phyloP scores from a whole-genome alignment of 2,888 invertebrate species.

The Pollenia labialis region DNA sequence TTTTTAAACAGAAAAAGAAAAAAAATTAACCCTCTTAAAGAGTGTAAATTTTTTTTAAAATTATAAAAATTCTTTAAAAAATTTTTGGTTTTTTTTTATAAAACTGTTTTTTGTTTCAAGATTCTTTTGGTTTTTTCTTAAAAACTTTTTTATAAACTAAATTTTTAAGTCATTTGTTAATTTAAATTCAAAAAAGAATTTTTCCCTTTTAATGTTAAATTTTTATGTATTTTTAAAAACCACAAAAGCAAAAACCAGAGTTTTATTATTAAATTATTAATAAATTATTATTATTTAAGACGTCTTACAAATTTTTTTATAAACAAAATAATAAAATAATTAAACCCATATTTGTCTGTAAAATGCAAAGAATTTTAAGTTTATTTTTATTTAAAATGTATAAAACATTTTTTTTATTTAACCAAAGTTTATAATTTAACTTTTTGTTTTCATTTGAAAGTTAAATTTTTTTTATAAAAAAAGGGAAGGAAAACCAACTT shows the following conservation, averaged over 20 bases:
- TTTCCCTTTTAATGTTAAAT: constrained; percentile 30
- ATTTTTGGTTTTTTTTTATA: constrained; percentile 8
- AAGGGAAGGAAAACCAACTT: neutral
- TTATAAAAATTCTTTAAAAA: constrained; percentile 4
- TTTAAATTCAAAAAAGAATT: neutral
- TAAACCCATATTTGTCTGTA: neutral
- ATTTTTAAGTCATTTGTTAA: constrained; percentile 22
- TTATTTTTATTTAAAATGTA: constrained; percentile 1
- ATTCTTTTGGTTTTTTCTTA: constrained; percentile 6
- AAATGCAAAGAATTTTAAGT: neutral
- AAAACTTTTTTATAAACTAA: constrained; percentile 3
- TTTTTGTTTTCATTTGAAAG: constrained; percentile 14
- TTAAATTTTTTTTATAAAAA: neutral
- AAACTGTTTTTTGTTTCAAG: neutral
- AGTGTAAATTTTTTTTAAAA: constrained; percentile 35
- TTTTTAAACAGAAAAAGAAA: neutral
- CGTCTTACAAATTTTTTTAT: neutral
- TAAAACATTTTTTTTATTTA: constrained; percentile 43
- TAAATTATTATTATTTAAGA: constrained; percentile 50
- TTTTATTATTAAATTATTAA: constrained; percentile 62
- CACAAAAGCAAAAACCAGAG: constrained; percentile 33
- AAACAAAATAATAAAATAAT: constrained; percentile 14
- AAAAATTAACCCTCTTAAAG: constrained; percentile 52
- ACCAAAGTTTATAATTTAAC: constrained; percentile 56
- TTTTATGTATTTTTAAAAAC: constrained; percentile 54